These are phyloP conservation scores for Lethocerus indicus DNA, from an alignment of 1,140 invertebrate genomes.

Conservation along the genomic window DNA sequence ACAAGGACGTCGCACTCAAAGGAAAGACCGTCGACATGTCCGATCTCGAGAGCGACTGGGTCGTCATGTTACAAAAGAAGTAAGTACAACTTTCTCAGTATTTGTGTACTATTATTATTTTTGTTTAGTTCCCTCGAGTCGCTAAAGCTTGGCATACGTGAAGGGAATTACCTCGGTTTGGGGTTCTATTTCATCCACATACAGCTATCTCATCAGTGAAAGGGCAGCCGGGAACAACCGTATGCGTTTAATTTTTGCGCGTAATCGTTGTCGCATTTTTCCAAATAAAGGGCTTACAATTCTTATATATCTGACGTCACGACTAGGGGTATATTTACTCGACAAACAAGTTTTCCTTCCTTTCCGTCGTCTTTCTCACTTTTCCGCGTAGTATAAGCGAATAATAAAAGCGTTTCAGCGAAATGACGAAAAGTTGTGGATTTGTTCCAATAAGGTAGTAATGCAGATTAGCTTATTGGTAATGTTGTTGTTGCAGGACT, in stretches of 20 bases:
- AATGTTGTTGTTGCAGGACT: slow-evolving; percentile 34
- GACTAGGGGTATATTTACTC: neutral
- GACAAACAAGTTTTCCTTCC: neutral
- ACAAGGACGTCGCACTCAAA: slow-evolving; percentile 64
- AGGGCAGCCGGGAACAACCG: neutral
- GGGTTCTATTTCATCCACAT: neutral
- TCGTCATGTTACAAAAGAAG: slow-evolving; percentile 46
- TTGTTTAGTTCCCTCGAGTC: neutral
- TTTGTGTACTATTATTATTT: neutral
- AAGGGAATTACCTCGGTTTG: neutral
- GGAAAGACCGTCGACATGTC: slow-evolving; percentile 64
- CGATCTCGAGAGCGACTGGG: slow-evolving; percentile 54
- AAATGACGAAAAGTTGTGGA: neutral
- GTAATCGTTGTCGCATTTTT: neutral
- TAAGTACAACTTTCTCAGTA: slow-evolving; percentile 18
- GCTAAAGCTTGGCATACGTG: neutral
- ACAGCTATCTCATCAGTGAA: neutral
- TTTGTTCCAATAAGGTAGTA: neutral
- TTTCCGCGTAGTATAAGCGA: neutral
- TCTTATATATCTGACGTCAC: neutral
- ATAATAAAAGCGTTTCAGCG: neutral
- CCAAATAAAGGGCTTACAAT: no score
- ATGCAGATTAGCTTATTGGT: no score
- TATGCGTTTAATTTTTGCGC: neutral
- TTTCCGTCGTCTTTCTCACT: neutral